phyloP scores from a whole-genome alignment of 2,888 invertebrate genomes.

The Acleris literana region DNA sequence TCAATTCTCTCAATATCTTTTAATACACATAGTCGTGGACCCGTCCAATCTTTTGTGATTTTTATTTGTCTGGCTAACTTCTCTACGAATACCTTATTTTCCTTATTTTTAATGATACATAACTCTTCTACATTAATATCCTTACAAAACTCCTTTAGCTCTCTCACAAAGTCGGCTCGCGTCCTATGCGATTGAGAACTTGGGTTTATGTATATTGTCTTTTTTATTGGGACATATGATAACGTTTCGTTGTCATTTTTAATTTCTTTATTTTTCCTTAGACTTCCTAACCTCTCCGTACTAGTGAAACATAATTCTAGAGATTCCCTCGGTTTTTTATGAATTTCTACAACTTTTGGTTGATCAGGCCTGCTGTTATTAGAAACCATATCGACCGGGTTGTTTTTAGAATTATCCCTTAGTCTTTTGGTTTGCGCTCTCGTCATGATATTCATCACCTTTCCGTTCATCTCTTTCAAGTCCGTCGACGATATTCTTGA shows the following conservation, averaged over 20 bases:
- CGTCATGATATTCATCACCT: constrained; percentile 31
- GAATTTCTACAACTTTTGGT: constrained; percentile 35
- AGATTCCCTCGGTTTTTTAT: constrained; percentile 34
- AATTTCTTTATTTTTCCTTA: constrained; percentile 8
- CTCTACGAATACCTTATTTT: constrained; percentile 3
- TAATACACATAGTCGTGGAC: constrained; percentile 14
- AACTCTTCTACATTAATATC: constrained; percentile 5
- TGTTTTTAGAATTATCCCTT: neutral
- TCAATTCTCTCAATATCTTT: constrained; percentile 6
- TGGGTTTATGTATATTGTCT: constrained; percentile 19
- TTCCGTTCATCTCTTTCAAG: constrained; percentile 37
- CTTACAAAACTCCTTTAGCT: constrained; percentile 9
- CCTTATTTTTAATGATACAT: neutral
- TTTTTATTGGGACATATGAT: constrained; percentile 16
- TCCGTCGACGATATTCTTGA: constrained; percentile 33
- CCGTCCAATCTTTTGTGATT: constrained; percentile 1
- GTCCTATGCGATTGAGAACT: constrained; percentile 10
- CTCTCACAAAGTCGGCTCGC: constrained; percentile 19
- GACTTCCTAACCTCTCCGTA: constrained; percentile 13
- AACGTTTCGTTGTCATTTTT: constrained; percentile 19
- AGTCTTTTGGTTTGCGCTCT: constrained; percentile 21
- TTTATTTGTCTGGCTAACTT: constrained; percentile 5
- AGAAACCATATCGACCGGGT: constrained; percentile 17
- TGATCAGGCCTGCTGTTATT: constrained; percentile 30
- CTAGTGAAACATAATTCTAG: constrained; percentile 21